Conservation (phyloP, 2,888 invertebrate genomes). For the Drosophila hamatofila region DNA sequence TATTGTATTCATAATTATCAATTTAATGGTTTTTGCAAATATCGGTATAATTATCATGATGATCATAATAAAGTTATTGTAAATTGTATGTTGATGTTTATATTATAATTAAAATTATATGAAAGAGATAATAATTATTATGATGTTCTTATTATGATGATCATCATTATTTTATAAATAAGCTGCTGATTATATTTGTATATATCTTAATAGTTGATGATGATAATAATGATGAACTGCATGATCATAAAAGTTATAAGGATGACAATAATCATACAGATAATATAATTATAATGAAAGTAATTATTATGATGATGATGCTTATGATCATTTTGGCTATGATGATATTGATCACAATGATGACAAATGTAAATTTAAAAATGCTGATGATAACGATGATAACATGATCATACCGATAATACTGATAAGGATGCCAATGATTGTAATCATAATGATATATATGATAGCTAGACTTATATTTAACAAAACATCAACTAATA, state of each 20-base stretch:
- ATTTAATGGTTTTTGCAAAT: background rate
- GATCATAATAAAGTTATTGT: too few relatives aligned
- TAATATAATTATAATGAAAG: too few relatives aligned
- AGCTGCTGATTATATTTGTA: too few relatives aligned
- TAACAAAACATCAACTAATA: background rate
- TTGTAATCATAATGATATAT: background rate
- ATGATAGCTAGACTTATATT: background rate
- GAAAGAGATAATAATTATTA: background rate
- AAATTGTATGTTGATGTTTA: too few relatives aligned
- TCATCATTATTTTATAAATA: too few relatives aligned
- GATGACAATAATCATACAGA: too few relatives aligned
- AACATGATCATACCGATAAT: background rate
- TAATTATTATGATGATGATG: too few relatives aligned
- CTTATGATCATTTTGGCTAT: background rate
- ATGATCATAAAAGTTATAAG: too few relatives aligned
- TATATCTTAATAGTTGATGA: too few relatives aligned
- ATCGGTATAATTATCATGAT: background rate
- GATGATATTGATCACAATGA: background rate
- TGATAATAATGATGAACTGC: too few relatives aligned
- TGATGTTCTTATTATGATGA: too few relatives aligned
- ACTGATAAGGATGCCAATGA: background rate
- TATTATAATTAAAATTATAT: too few relatives aligned
- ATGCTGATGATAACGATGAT: background rate
- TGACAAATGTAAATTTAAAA: background rate
- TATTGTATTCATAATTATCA: background rate